Conservation (phyloP, 2,113 vertebrate species). For the Chionodraco myersi region DNA sequence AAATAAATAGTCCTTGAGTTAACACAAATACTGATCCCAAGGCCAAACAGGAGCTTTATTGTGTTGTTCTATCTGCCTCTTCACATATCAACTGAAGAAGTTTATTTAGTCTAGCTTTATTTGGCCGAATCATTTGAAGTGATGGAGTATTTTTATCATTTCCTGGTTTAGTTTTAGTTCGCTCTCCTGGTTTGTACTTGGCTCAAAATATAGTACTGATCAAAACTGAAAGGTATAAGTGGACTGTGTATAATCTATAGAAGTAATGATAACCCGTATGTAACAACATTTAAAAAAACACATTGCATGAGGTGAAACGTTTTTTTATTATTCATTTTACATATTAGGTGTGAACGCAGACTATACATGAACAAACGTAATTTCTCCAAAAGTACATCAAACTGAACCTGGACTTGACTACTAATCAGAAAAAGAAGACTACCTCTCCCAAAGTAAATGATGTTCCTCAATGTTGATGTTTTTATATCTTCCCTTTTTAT, state of each 20-base stretch:
- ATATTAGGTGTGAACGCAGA: conserved; percentile 78
- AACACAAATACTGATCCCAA: neutral
- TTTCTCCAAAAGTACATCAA: conserved; percentile 81
- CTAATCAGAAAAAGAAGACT: conserved; percentile 65
- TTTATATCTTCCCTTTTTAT: conserved; percentile 54
- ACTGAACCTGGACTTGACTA: conserved; percentile 79
- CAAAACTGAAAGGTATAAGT: no score
- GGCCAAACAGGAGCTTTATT: neutral
- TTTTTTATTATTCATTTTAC: conserved; percentile 74
- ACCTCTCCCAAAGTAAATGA: conserved; percentile 53
- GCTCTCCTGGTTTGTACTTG: neutral
- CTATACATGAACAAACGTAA: conserved; percentile 81
- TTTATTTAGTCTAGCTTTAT: neutral
- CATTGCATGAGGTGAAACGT: conserved; percentile 54
- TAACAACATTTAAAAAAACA: conserved; percentile 5
- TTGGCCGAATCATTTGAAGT: neutral
- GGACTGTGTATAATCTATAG: neutral
- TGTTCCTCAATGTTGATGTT: conserved; percentile 52
- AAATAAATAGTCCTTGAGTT: neutral
- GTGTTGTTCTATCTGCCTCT: neutral
- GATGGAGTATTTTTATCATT: neutral
- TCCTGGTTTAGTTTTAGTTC: no score
- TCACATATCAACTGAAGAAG: neutral
- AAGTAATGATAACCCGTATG: neutral
- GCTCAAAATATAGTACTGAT: neutral